Conservation (phyloP, 1,140 invertebrate genomes). For the silkworm (Bombyx mori) region ASM3026992v2 NC_085111.1:5990001-5990500, state of each 20-base stretch:
- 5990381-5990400: slow-evolving; percentile 63
- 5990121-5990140: slow-evolving; percentile 61
- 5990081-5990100: slow-evolving; percentile 65
- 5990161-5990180: slow-evolving; percentile 34
- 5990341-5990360: slow-evolving; percentile 61
- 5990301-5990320: slow-evolving; percentile 65
- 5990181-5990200: slow-evolving; percentile 68
- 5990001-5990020: too few species aligned
- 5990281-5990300: slow-evolving; percentile 62
- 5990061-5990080: slow-evolving; percentile 53
- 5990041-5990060: neutral
- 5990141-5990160: slow-evolving; percentile 48
- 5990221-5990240: slow-evolving; percentile 69
- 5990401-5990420: slow-evolving; percentile 32
- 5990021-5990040: too few species aligned
- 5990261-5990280: slow-evolving; percentile 25
- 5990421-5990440: slow-evolving; percentile 40
- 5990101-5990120: slow-evolving; percentile 60
- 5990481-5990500: slow-evolving; percentile 18
- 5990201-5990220: slow-evolving; percentile 63
- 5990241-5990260: slow-evolving; percentile 57
- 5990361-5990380: slow-evolving; percentile 50
- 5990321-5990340: slow-evolving; percentile 69
- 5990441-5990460: slow-evolving; percentile 32
- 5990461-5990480: slow-evolving; percentile 25